Percentiles rank a stretch among this genome's conserved stretches.
Conservation (phyloP, 2,113 vertebrate genomes). For the Globicephala melas region DNA sequence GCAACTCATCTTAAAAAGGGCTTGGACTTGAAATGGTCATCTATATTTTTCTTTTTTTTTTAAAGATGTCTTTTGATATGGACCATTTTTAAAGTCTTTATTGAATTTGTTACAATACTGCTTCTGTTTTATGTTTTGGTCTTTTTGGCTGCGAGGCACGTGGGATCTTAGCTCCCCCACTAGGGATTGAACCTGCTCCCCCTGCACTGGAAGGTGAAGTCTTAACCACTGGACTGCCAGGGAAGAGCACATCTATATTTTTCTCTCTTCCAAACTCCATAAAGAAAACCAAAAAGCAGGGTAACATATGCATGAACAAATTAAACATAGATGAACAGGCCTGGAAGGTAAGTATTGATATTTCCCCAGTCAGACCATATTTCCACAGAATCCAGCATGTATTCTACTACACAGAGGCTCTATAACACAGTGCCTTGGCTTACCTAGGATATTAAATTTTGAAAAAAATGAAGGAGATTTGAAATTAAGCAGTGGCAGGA, state of each 20-base stretch:
- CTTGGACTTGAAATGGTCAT: neutral
- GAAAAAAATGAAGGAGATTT: constrained; percentile 98
- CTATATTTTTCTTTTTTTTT: neutral
- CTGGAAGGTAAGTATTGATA: neutral
- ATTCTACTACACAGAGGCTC: neutral
- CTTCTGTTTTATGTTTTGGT: too few species aligned
- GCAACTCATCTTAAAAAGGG: neutral
- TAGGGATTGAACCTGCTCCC: too few species aligned
- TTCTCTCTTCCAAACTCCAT: neutral
- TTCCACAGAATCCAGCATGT: neutral
- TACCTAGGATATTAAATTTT: constrained; percentile 96
- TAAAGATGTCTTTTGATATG: too few species aligned
- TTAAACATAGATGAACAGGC: neutral
- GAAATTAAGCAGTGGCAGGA: constrained; percentile 95
- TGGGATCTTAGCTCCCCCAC: too few species aligned
- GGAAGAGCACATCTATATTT: neutral
- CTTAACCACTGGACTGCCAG: too few species aligned
- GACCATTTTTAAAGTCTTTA: too few species aligned
- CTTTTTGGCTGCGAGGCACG: too few species aligned
- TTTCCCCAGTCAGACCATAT: neutral
- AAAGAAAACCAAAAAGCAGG: neutral
- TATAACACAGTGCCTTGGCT: neutral
- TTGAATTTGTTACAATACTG: too few species aligned
- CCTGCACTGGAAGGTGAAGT: too few species aligned
- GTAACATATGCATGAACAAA: neutral